Evolutionary conservation across 2,797 vertebrate species (phyloP), one percentile per base, ranked within the genome.

Genomic region (Malurus splendens): DNA sequence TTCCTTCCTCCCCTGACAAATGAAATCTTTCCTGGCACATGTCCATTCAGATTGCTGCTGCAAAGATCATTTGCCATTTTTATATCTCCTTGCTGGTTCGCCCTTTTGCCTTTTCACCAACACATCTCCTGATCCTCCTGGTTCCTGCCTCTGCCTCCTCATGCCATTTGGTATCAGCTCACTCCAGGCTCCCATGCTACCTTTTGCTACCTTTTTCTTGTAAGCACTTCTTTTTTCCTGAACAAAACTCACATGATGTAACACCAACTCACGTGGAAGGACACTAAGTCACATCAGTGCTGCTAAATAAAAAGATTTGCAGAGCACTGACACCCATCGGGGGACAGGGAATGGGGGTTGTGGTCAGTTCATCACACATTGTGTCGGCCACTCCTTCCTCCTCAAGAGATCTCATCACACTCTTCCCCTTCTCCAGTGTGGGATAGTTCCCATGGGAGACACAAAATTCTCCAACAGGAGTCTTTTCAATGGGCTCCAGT

Each of bases 11-110:
- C 54, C 51, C 51, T 67, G 54, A 80, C 62, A 67, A 74, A 80
- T 42, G 11, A 74, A 89, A 86, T 86, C 61, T 78, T 77, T 41
- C 77, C 77, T 91, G 82, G 87, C 90, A 89, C 70, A 65, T 36
- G 30, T 92, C 90, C 59, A 51, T 88, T 90, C 80, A 65, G 7
- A 92, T 86, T 30, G 47, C 77, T 83, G 55, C 59, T 65, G 23
- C 55, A 72, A 71, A 83, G 44, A 88, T 87, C 59, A 62, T 82
- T 61, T 68, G 32, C 77, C 55, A 30, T 75, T 86, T 48, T 55
- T n/a, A 0, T 5, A 12, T n/a, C 66, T 91, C 67, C 67, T 60
- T 64, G 33, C 65, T 80, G 82, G 41, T 15, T 74, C 20, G 80
- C 56, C 22, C 57, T 82, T 84, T 52, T 79, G 67, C 52, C 32